Base-by-base conservation (phyloP, 2,113 vertebrate species). In the Poecilia latipinna region DNA sequence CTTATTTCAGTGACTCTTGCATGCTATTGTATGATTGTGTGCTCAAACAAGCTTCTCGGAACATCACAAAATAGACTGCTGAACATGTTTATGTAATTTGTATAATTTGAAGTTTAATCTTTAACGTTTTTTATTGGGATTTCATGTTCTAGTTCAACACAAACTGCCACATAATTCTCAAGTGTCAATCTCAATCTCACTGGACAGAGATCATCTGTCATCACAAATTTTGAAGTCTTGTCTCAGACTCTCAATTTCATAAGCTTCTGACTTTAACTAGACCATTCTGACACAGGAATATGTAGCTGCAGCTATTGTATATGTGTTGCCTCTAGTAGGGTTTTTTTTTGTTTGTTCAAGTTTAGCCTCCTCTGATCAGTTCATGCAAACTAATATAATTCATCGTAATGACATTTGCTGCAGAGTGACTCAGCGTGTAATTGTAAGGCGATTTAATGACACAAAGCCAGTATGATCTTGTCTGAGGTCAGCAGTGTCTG, bases 401-500 rank as follows among this genome's bases (percentile, higher is more conserved):
- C 22, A n/a, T 5, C 2, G 3, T n/a, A 57, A 57, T 57, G 24
- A 57, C 22, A 57, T n/a, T 57, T 22, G 51, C 8, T 57, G 22
- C 8, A 24, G 2, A 57, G 51, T 57, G 51, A 57, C 51, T 57
- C 51, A 57, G 7, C 19, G 8, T 0, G 0, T 24, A 69, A 60
- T 22, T 61, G 48, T 37, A 32, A 22, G 35, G 51, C 54, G 35
- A 65, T 12, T 1, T 4, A 17, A 62, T 28, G 0, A 65, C 22
- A 57, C 44, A 54, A 24, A 22, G 13, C 65, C 11, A 24, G 22
- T 35, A 7, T 35, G 31, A 48, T 65, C 11, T 60, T 17, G 3
- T 39, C 65, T 48, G 33, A 82, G 44, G 26, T 70, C 73, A 70
- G 68, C 61, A 60, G 65, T n/a, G 26, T 42, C n/a, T 73, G 26